A percentile compares a stretch with the other conserved stretches of the same genome.
Evolutionary conservation across 2,797 vertebrate genomes (phyloP).

Genomic region (Trichosurus vulpecula): DNA sequence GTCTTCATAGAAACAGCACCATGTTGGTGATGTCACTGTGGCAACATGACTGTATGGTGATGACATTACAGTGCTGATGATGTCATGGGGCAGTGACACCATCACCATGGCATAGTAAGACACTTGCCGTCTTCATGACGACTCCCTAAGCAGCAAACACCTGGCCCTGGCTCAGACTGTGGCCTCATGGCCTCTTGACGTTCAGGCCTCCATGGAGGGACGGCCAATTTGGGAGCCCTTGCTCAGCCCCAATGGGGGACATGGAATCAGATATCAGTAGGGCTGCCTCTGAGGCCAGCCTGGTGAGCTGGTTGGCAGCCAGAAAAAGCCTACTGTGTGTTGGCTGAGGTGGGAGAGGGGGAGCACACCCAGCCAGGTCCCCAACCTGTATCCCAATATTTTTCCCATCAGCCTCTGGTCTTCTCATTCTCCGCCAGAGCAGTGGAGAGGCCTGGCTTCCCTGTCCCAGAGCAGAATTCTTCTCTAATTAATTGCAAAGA

Average conservation of each 20-base stretch:
- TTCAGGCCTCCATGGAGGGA: no score
- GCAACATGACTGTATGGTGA: no score
- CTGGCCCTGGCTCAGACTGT: neutral
- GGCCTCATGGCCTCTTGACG: neutral
- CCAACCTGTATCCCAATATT: neutral
- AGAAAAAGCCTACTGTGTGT: neutral
- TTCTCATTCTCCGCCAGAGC: neutral
- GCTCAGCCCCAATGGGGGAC: neutral
- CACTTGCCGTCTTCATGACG: neutral
- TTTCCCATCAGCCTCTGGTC: neutral
- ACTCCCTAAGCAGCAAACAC: neutral
- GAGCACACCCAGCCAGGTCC: neutral
- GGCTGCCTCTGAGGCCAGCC: neutral
- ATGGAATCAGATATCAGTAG: neutral
- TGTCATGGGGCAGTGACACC: neutral
- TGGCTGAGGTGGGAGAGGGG: neutral
- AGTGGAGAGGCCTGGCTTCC: neutral
- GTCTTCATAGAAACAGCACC: neutral
- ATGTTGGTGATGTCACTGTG: neutral
- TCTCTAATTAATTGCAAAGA: slow-evolving; percentile 6
- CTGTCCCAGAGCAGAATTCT: slow-evolving; percentile 39
- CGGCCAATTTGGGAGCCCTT: neutral
- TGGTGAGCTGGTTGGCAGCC: neutral
- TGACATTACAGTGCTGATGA: neutral
- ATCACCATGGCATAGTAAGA: neutral